Conservation (phyloP, 1,140 invertebrate genomes). For the Cyclina sinensis region DNA sequence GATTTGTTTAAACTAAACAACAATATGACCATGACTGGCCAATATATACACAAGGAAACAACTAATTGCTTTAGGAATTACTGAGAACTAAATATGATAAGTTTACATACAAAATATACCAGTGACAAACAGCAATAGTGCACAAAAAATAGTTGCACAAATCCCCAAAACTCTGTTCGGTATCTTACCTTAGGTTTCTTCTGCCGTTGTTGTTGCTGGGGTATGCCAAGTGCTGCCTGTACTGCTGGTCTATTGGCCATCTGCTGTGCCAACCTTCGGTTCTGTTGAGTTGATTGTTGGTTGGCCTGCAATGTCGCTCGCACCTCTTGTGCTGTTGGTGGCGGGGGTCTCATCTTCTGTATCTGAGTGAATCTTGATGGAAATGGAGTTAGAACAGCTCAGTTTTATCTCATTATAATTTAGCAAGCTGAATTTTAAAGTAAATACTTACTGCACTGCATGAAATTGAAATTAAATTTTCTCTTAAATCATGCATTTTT, state of each 20-base stretch:
- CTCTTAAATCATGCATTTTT: conserved; percentile 36
- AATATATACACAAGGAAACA: too few species aligned
- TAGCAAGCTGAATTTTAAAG: not conserved
- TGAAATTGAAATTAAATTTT: not conserved
- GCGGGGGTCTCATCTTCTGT: conserved; percentile 75
- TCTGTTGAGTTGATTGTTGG: conserved; percentile 86
- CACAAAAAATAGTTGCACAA: too few species aligned
- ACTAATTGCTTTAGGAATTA: too few species aligned
- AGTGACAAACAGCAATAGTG: too few species aligned
- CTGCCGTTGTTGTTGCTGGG: conserved; percentile 76
- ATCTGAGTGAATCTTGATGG: conserved; percentile 83
- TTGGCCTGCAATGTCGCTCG: conserved; percentile 83
- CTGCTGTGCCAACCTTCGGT: conserved; percentile 87
- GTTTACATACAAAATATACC: too few species aligned
- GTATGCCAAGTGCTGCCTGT: conserved; percentile 84
- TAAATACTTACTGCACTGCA: conserved; percentile 43
- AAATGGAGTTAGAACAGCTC: conserved; percentile 34
- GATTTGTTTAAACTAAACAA: too few species aligned
- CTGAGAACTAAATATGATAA: too few species aligned
- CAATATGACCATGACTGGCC: too few species aligned
- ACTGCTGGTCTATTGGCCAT: conserved; percentile 88
- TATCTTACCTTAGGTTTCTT: conserved; percentile 40
- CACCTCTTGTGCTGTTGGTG: conserved; percentile 76
- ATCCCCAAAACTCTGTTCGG: too few species aligned
- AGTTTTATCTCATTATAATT: conserved; percentile 5